phyloP scores from a whole-genome alignment of 2,797 vertebrate species.

The Hylomyscus alleni region DNA sequence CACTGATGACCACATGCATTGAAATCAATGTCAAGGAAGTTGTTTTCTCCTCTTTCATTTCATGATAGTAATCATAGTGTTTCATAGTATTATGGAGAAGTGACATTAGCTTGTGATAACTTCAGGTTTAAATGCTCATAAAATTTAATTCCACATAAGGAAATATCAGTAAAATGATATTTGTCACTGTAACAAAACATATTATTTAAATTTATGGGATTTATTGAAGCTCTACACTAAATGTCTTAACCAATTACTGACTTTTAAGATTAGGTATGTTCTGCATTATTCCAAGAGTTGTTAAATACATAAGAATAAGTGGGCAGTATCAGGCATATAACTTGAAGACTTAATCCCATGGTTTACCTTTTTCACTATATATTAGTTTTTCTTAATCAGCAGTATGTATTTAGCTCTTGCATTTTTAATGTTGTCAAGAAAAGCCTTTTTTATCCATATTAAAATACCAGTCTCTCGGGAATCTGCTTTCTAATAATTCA shows the following conservation, averaged over 20 bases:
- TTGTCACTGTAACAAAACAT: not conserved
- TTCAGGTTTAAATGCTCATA: not conserved
- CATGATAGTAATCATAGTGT: not conserved
- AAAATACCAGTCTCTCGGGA: not conserved
- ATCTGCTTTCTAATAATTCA: not conserved
- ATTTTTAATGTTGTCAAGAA: not conserved
- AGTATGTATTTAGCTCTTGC: not conserved
- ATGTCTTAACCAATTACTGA: not conserved
- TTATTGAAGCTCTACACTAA: not conserved
- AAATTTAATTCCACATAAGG: not conserved
- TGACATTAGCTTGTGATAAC: not conserved
- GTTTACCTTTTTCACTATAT: not conserved
- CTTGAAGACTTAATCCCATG: not conserved
- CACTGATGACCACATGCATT: not conserved
- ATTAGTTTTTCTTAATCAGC: not conserved
- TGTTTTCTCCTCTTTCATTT: not conserved
- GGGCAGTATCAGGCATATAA: not conserved
- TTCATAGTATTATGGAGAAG: not conserved
- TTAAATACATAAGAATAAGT: not conserved
- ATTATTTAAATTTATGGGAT: not conserved
- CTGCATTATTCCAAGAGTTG: not conserved
- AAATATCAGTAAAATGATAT: not conserved
- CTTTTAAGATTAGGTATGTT: not conserved
- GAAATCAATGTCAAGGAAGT: not conserved
- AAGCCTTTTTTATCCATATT: not conserved